phyloP scores from a whole-genome alignment of 2,113 vertebrate genomes.

The Theristicus caerulescens region DNA sequence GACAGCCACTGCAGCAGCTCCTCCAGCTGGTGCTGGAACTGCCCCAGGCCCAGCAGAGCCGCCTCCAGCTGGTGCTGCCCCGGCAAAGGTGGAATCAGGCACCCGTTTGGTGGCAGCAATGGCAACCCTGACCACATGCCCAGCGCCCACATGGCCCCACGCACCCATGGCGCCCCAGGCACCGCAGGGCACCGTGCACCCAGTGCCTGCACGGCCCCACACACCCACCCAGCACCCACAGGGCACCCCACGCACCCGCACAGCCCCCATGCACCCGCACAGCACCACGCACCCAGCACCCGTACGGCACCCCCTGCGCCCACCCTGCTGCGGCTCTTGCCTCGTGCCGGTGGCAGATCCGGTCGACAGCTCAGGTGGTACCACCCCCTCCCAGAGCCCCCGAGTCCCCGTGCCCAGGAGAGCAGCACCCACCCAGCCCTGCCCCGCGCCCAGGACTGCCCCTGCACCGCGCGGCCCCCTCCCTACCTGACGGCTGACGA shows the following conservation, averaged over 20 bases:
- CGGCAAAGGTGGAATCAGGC: too few relatives aligned
- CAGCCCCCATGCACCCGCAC: too few relatives aligned
- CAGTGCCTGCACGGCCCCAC: rapidly evolving
- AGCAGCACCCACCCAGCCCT: neutral
- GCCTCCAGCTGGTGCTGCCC: constrained; percentile 85
- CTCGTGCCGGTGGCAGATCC: neutral
- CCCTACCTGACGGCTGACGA: constrained; percentile 82
- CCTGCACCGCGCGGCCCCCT: neutral
- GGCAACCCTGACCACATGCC: rapidly evolving
- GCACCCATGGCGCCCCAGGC: too few relatives aligned
- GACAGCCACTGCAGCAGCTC: constrained; percentile 85
- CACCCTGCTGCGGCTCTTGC: neutral
- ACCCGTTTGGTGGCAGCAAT: rapidly evolving
- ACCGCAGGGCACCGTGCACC: neutral
- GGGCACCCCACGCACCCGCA: neutral
- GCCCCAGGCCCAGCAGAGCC: constrained; percentile 84
- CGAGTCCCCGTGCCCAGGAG: neutral
- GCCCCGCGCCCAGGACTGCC: neutral
- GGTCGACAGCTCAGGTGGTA: neutral
- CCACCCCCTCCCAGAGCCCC: neutral
- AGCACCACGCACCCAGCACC: too few relatives aligned
- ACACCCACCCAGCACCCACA: neutral
- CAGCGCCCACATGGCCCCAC: neutral
- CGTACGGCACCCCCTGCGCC: neutral
- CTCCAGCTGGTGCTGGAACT: constrained; percentile 87